Conservation (phyloP, 1,140 invertebrate species). For the Eriosoma lanigerum region DNA sequence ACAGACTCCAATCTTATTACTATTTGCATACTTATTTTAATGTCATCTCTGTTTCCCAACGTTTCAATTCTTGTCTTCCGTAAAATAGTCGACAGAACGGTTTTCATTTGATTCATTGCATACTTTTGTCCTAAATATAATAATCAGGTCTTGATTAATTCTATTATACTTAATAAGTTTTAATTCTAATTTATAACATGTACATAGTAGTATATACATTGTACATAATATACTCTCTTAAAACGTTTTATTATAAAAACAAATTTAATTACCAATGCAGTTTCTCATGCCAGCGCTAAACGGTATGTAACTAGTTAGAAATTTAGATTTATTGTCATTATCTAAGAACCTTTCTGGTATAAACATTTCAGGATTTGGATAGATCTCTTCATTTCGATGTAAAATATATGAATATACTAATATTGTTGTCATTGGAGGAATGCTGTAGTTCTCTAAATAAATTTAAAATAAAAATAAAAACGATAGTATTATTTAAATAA, state of each 20-base stretch:
- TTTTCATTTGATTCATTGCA: conserved; percentile 65
- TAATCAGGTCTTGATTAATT: not conserved
- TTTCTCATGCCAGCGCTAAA: conserved; percentile 76
- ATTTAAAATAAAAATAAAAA: not conserved
- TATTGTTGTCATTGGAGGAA: conserved; percentile 59
- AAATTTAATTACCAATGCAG: conserved; percentile 66
- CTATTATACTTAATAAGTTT: not conserved
- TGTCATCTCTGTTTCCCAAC: conserved; percentile 12
- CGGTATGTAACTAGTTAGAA: conserved; percentile 66
- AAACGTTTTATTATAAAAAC: too few species aligned
- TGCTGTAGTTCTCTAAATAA: conserved; percentile 60
- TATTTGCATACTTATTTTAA: conserved; percentile 1
- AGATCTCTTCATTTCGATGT: conserved; percentile 69
- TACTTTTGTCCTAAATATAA: conserved; percentile 61
- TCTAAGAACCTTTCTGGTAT: conserved; percentile 75
- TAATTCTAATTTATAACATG: not conserved
- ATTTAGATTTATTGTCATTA: conserved; percentile 60
- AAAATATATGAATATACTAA: conserved; percentile 61
- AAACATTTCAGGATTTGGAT: conserved; percentile 73
- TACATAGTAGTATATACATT: too few species aligned
- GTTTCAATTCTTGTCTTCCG: conserved; percentile 62
- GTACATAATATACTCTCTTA: too few species aligned
- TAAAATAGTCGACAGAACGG: conserved; percentile 61
- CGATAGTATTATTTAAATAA: not conserved
- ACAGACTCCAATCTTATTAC: not conserved